Base-by-base conservation (phyloP, 64 coral and sea anemone species). In the Stichodactyla helianthus region DNA sequence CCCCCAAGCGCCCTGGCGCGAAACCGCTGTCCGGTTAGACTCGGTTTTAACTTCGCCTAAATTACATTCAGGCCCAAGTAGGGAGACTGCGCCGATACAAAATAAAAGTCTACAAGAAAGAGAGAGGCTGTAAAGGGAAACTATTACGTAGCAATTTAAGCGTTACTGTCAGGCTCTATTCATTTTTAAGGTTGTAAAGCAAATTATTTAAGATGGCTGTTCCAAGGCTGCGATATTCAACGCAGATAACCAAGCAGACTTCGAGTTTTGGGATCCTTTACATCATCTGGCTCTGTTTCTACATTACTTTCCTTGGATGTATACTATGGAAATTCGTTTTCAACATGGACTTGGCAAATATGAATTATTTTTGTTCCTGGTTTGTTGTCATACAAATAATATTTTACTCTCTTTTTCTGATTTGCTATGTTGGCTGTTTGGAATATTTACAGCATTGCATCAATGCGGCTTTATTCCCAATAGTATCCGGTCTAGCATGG, bases 321-420 rank as follows among this genome's bases (percentile, higher is more conserved):
- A 35, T 79, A 18, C 77, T 79, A 18, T 79, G 77, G 77, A 79
- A 79, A 53, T 79, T 79, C 77, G 77, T 79, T 3, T 50, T 79
- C 35, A 18, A 35, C 14, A 79, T 79, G 77, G 51, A 53, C 77
- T 51, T 79, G 13, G 14, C 19, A 52, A 79, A 79, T 51, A 79
- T 79, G 10, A 53, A 79, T 12, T 79, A 51, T 13, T 79, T 79
- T 79, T 79, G 77, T 5, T 79, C 77, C 14, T 79, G 77, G 77
- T 79, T 79, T 51, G 10, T 79, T 26, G 14, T 79, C 51, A 50
- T 79, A 52, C 77, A 79, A 79, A 51, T 79, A 18, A 5, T 9
- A 51, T 79, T 52, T 79, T 79, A 79, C 77, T 50, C 10, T 79
- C 7, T 8, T 10, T 79, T 79, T 53, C 51, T 79, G 31, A 79